Conservation (phyloP, 2,113 vertebrate species). For the Podiceps cristatus region DNA sequence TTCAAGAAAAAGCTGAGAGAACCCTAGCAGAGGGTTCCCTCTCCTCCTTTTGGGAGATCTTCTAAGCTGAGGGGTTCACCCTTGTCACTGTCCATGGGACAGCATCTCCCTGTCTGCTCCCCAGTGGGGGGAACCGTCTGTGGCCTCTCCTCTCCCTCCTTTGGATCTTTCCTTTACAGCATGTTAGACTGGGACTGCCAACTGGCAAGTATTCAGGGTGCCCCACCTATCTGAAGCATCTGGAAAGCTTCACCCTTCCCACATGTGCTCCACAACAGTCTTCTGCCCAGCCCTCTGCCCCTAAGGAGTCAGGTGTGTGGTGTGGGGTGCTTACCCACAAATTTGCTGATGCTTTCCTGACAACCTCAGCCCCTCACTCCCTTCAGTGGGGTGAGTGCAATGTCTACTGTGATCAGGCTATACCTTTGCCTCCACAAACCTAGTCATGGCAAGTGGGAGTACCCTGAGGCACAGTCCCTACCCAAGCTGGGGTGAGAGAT, state of each 20-base stretch:
- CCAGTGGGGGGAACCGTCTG: accelerated
- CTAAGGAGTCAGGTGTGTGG: not conserved
- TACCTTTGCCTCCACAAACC: not conserved
- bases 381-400: not conserved
- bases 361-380: not conserved
- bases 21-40: accelerated
- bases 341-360: not conserved
- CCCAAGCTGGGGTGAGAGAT: not conserved
- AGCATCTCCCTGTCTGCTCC: accelerated
- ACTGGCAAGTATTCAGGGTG: not conserved
- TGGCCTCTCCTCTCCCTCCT: not conserved
- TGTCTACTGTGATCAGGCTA: not conserved
- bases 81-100: not conserved
- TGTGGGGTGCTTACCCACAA: not conserved
- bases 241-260: not conserved
- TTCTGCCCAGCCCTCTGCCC: not conserved
- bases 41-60: not conserved
- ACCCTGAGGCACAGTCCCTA: not conserved
- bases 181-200: not conserved
- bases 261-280: accelerated
- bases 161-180: not conserved
- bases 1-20: not conserved
- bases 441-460: not conserved
- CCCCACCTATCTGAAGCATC: not conserved
- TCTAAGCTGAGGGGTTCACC: not conserved